A percentile compares a stretch with the other conserved stretches of the same genome.
These are phyloP conservation scores for Leistus spinibarbis DNA, from an alignment of 2,888 invertebrate species.

Conservation along the genomic window DNA sequence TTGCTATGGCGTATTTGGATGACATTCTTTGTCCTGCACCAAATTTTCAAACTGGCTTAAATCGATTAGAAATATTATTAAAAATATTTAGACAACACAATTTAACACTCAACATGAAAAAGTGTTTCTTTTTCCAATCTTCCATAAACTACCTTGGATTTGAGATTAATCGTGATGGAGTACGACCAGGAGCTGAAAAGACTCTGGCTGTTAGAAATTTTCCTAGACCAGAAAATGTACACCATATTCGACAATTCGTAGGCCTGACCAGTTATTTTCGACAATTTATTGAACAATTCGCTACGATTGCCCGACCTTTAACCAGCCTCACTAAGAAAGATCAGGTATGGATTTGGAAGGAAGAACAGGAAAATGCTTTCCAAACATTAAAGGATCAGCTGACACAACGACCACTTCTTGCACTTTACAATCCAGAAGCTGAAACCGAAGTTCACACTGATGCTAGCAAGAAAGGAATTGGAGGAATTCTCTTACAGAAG, in stretches of 20 bases:
- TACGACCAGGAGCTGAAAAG: slow-evolving; percentile 45
- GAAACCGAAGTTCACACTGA: slow-evolving; percentile 48
- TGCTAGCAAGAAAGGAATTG: slow-evolving; percentile 46
- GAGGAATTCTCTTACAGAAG: slow-evolving; percentile 47
- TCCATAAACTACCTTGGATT: slow-evolving; percentile 13
- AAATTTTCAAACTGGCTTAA: too few species aligned
- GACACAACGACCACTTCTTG: slow-evolving; percentile 40
- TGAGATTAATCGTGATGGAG: slow-evolving; percentile 37
- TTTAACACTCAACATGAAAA: neutral
- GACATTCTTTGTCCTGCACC: too few species aligned
- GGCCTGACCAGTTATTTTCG: slow-evolving; percentile 47
- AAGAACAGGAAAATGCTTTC: slow-evolving; percentile 41
- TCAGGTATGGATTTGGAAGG: slow-evolving; percentile 39
- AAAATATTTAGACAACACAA: neutral
- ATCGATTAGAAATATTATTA: neutral
- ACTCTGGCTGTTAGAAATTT: slow-evolving; percentile 45
- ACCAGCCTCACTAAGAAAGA: slow-evolving; percentile 41
- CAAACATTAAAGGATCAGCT: slow-evolving; percentile 34
- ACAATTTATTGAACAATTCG: slow-evolving; percentile 46
- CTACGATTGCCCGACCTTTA: slow-evolving; percentile 44
- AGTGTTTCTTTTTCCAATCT: slow-evolving; percentile 24
- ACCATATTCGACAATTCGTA: slow-evolving; percentile 46
- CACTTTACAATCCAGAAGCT: slow-evolving; percentile 42
- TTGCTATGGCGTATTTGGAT: slow-evolving; percentile 5
- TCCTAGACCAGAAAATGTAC: slow-evolving; percentile 43